Evolutionary conservation across 1,140 invertebrate genomes (phyloP).

Genomic region (Drosophila trapezifrons): DNA sequence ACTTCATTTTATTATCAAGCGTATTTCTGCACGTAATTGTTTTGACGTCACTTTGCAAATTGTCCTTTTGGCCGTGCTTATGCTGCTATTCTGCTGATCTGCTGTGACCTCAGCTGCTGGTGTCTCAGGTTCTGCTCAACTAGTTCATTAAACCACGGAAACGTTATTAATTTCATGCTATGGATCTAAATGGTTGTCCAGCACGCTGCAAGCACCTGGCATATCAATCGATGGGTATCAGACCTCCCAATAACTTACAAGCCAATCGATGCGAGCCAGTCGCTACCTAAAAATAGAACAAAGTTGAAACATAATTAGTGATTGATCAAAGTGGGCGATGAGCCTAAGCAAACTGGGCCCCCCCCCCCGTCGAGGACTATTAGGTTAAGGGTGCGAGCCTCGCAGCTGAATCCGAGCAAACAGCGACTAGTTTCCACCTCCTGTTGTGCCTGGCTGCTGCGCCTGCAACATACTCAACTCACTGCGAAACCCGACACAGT

Average conservation of each 20-base stretch:
- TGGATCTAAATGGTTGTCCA: conserved; percentile 30
- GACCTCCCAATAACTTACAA: conserved; percentile 20
- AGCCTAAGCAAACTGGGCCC: background rate
- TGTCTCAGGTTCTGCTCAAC: conserved; percentile 40
- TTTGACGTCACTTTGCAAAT: conserved; percentile 80
- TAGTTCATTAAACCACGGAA: conserved; percentile 65
- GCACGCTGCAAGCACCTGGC: conserved; percentile 53
- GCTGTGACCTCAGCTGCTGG: conserved; percentile 13
- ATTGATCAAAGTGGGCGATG: background rate
- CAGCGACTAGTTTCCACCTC: background rate
- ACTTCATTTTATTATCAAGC: conserved; percentile 82
- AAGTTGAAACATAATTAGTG: conserved; percentile 10
- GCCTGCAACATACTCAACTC: conserved; percentile 25
- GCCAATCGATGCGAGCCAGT: conserved; percentile 3
- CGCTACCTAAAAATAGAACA: conserved; percentile 31
- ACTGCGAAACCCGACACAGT: background rate
- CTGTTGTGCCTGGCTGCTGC: conserved; percentile 27
- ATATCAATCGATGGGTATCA: conserved; percentile 30
- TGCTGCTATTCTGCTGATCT: background rate
- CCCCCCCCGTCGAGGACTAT: background rate
- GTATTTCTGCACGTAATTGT: conserved; percentile 79
- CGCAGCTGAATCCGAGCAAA: background rate
- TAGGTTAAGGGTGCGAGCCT: conserved; percentile 4
- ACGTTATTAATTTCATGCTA: conserved; percentile 61
- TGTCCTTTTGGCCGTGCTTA: conserved; percentile 53